These are phyloP conservation scores for Chroicocephalus ridibundus DNA, from an alignment of 2,113 vertebrate species.

Conservation along the genomic window DNA sequence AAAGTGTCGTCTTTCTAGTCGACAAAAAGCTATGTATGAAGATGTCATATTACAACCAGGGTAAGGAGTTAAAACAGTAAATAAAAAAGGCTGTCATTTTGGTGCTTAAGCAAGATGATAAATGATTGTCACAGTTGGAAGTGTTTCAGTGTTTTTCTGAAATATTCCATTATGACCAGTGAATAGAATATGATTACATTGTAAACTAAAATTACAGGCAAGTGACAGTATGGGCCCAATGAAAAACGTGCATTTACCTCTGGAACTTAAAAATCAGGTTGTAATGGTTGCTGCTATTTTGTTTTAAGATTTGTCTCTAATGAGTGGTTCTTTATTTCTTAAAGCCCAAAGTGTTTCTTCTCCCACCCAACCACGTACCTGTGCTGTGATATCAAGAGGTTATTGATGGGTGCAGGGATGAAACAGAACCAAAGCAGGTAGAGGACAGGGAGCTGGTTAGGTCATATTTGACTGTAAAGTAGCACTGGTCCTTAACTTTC, in stretches of 20 bases:
- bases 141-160: not conserved
- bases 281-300: not conserved
- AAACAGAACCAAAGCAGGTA: not conserved
- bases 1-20: constrained; percentile 87
- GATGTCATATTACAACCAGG: constrained; percentile 88
- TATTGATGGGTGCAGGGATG: not conserved
- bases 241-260: not conserved
- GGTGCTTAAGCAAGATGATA: not conserved
- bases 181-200: not conserved
- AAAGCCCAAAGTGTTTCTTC: not conserved
- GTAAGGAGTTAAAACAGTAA: constrained; percentile 63
- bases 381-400: not conserved
- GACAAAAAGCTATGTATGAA: constrained; percentile 90
- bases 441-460: not conserved
- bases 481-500: not conserved
- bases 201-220: not conserved
- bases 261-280: not conserved
- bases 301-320: not conserved
- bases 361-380: not conserved
- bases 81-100: not conserved
- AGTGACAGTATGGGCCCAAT: not conserved
- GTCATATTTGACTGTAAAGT: not conserved
- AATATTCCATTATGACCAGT: not conserved
- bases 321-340: not conserved
- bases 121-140: not conserved